phyloP scores from a whole-genome alignment of 2,113 vertebrate genomes.

The Ivindomyrus marchei region DNA sequence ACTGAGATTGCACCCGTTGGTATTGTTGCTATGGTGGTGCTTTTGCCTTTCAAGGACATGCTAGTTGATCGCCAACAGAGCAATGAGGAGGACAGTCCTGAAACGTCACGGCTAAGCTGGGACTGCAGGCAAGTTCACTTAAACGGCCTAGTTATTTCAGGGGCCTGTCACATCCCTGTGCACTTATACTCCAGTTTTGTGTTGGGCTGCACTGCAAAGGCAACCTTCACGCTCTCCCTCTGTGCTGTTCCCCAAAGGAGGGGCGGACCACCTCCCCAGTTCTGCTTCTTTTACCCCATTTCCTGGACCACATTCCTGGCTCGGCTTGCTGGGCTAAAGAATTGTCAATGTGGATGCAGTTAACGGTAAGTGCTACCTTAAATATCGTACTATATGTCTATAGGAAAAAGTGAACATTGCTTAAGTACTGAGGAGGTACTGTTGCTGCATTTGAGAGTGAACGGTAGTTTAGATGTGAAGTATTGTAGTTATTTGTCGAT shows the following conservation, averaged over 20 bases:
- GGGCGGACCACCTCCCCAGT: background rate
- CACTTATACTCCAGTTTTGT: constrained; percentile 12
- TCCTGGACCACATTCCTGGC: background rate
- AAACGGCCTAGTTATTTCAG: constrained; percentile 24
- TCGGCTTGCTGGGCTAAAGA: background rate
- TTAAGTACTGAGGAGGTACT: background rate
- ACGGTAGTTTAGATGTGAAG: background rate
- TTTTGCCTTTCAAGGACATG: constrained; percentile 28
- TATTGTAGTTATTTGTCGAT: background rate
- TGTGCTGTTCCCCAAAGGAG: background rate
- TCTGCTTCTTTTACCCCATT: background rate
- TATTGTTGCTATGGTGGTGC: background rate
- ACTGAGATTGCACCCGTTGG: constrained; percentile 15
- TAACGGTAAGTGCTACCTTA: constrained; percentile 30
- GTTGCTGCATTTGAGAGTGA: background rate
- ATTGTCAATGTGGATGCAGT: constrained; percentile 29
- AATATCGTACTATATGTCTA: background rate
- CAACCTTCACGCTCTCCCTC: background rate
- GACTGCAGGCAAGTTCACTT: background rate
- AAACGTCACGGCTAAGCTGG: constrained; percentile 9
- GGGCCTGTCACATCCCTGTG: background rate
- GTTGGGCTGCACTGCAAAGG: constrained; percentile 2
- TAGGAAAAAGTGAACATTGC: background rate
- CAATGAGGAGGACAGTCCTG: constrained; percentile 11
- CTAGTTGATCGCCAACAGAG: background rate